Base-by-base conservation (phyloP, 2,113 vertebrate genomes). In the Corvus moneduloides region DNA sequence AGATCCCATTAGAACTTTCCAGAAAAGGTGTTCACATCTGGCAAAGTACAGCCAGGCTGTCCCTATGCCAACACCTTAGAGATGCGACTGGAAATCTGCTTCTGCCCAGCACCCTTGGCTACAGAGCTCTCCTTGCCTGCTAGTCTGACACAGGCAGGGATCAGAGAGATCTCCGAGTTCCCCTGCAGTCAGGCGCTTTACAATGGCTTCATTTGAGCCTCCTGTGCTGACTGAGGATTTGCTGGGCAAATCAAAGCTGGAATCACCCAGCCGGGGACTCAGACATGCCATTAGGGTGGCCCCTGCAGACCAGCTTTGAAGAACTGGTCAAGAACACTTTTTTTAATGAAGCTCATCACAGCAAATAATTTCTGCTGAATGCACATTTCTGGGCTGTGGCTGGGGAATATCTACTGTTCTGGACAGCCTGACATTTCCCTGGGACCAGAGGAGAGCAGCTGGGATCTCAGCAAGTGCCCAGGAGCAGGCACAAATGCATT, bases 321-420 rank as follows among this genome's bases (percentile, higher is more conserved):
- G 67, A 86, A 64, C 6, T 11, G 18, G 33, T 39, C 72, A 73
- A 85, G 24, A 78, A 78, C 1, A 4, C n/a, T 27, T 27, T 72
- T 69, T 74, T 75, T 5, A 82, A 79, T 87, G 56, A 62, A 62
- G 33, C 58, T 81, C 5, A 46, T 73, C 37, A 18, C 0, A 1
- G 28, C 11, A 26, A 91, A 33, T 76, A 55, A 76, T 52, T 91
- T 67, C n/a, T 22, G n/a, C 27, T 18, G 28, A 75, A 35, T 1
- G 1, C 24, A 39, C 5, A 11, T 41, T 79, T 44, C 23, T 2
- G 1, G 27, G 32, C 20, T 3, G 10, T 1, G 1, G 35, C 30
- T 64, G 72, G 54, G 84, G 32, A 79, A 66, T 44, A 46, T 41
- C n/a, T 6, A 4, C 18, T 93, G 87, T 46, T 90, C 87, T 41